phyloP scores from a whole-genome alignment of 2,888 invertebrate genomes.

The Dermolepida albohirtum region DNA sequence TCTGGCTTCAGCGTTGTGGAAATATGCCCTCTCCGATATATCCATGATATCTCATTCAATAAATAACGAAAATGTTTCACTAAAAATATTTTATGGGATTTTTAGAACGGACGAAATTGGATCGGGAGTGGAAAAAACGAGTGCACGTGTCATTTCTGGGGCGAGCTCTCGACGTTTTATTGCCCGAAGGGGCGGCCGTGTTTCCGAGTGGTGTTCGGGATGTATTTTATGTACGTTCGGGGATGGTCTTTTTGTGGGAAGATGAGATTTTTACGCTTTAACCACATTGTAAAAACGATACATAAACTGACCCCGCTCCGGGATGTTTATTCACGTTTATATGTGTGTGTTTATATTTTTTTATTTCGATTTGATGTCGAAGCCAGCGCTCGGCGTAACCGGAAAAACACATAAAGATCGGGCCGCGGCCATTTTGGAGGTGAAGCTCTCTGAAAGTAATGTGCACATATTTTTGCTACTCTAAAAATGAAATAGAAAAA shows the following conservation, averaged over 20 bases:
- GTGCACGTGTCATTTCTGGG: slow-evolving; percentile 50
- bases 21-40: too few relatives aligned
- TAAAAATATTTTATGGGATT: slow-evolving; percentile 40
- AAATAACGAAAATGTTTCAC: slow-evolving; percentile 39
- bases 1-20: too few relatives aligned
- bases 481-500: too few relatives aligned
- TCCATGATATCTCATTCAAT: slow-evolving; percentile 34
- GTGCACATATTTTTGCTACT: too few relatives aligned
- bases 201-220: slow-evolving; percentile 48
- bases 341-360: slow-evolving; percentile 25
- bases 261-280: slow-evolving; percentile 38
- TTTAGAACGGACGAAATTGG: slow-evolving; percentile 50
- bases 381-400: neutral
- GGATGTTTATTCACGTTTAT: slow-evolving; percentile 28
- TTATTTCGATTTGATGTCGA: slow-evolving; percentile 19
- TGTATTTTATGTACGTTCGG: slow-evolving; percentile 46
- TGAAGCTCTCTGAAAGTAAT: too few relatives aligned
- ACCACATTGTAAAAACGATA: slow-evolving; percentile 37
- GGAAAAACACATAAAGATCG: slow-evolving; percentile 15
- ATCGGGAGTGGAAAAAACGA: slow-evolving; percentile 49
- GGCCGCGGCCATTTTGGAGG: too few relatives aligned
- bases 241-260: slow-evolving; percentile 48
- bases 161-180: slow-evolving; percentile 49
- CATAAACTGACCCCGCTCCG: slow-evolving; percentile 34
- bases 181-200: slow-evolving; percentile 44